Percentiles rank a stretch among this genome's conserved stretches.
These are phyloP conservation scores for Zeus faber DNA, from an alignment of 2,113 vertebrate species.

Conservation along the genomic window DNA sequence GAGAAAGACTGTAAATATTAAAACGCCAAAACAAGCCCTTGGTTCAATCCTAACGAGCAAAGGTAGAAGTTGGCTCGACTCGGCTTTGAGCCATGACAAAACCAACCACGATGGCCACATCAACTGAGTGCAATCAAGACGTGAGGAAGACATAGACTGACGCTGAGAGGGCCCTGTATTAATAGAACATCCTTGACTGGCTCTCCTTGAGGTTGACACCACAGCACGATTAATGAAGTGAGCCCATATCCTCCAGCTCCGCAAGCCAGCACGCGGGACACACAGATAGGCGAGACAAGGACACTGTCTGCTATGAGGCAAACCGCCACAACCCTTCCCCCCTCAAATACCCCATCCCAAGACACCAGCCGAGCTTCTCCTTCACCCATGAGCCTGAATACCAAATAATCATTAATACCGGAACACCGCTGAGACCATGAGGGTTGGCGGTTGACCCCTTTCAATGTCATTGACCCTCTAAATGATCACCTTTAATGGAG, in stretches of 20 bases:
- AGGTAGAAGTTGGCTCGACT: conserved; percentile 14
- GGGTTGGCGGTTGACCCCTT: conserved; percentile 51
- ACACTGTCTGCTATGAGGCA: conserved; percentile 46
- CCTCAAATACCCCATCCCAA: not conserved
- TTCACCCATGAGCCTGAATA: conserved; percentile 53
- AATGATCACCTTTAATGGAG: conserved; percentile 62
- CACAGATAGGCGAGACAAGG: conserved; percentile 60
- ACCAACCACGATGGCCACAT: conserved; percentile 39
- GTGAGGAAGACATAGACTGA: conserved; percentile 37
- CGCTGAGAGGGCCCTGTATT: conserved; percentile 24
- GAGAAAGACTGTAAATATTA: conserved; percentile 10
- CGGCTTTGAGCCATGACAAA: not conserved
- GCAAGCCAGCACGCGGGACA: conserved; percentile 37
- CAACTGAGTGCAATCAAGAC: conserved; percentile 37
- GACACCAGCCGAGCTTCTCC: conserved; percentile 19
- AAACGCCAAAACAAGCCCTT: conserved; percentile 12
- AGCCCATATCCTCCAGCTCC: conserved; percentile 46
- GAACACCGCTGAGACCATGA: conserved; percentile 36
- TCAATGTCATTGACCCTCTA: conserved; percentile 59
- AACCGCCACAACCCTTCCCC: conserved; percentile 18
- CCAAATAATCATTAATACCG: conserved; percentile 52
- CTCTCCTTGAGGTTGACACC: conserved; percentile 65
- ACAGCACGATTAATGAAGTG: conserved; percentile 64
- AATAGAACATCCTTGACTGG: conserved; percentile 46
- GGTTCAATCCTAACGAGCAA: conserved; percentile 11